Evolutionary conservation across 2,113 vertebrate genomes (phyloP), one percentile per base, ranked within the genome.

Genomic region (Hippocampus comes): DNA sequence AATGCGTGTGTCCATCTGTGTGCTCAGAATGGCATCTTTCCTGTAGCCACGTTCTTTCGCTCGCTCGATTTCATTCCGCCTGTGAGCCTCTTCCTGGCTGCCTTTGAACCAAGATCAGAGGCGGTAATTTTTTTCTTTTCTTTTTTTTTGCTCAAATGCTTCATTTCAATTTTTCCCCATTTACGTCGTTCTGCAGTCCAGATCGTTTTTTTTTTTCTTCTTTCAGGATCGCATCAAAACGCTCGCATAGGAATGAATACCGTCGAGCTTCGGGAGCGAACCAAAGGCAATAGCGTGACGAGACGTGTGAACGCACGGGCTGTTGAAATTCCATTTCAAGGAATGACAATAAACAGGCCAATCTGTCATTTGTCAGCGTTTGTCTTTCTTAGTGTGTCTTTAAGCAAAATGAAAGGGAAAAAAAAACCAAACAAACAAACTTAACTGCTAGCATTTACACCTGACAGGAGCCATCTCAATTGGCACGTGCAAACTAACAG

Each of bases 61-160:
- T 75, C 83, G 82, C 75, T 77, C 76, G 59, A 63, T 69, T 65
- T 66, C 71, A 21, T 23, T 76, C 70, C 53, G 41, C 84, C 89
- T 92, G 92, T 92, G 88, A 92, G 91, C 73, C 73, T 87, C 91
- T 89, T 90, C 81, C 88, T 88, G 86, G 82, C 88, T 87, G 89
- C 79, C 90, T 94, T 92, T 94, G 92, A 93, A 92, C 89, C 78
- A 27, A 90, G 90, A 94, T 93, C 92, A 92, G 90, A 93, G 80
- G 78, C 76, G 86, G 75, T 66, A 67, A 38, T 38, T 38, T 38
- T 38, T 38, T 38, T 5, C 34, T 38, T 38, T 6, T 5, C 6
- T 38, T 38, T 38, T 88, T 91, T 91, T 91, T 92, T 90, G 90
- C 90, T 76, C 70, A 65, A 41, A 83, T 79, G 86, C 77, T 83